Conservation (phyloP, 2,113 vertebrate species). For the Hippocampus abdominalis region DNA sequence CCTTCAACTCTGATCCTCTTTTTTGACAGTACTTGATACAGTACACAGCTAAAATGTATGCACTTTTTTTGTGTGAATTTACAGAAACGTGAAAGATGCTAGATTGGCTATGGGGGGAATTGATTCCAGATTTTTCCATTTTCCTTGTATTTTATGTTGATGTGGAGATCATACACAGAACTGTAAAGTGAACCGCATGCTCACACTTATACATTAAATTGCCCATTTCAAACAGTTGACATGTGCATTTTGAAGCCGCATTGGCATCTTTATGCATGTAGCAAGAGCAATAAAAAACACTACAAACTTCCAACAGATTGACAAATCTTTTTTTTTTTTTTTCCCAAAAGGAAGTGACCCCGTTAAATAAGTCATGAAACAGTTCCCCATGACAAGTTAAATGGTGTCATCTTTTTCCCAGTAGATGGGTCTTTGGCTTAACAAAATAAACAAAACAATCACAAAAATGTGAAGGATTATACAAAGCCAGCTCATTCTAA, state of each 20-base stretch:
- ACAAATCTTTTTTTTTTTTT: slow-evolving; percentile 8
- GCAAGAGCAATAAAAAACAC: slow-evolving; percentile 19
- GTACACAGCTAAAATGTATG: background rate
- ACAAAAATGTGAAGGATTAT: background rate
- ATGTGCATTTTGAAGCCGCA: background rate
- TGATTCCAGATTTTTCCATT: background rate
- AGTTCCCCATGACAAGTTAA: slow-evolving; percentile 26
- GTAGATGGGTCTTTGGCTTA: slow-evolving; percentile 35
- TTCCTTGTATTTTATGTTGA: background rate
- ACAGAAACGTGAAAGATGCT: background rate
- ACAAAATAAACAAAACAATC: background rate
- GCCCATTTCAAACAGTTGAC: background rate
- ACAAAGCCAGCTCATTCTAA: background rate
- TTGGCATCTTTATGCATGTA: background rate
- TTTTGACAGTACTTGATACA: background rate
- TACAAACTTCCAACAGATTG: slow-evolving; percentile 13
- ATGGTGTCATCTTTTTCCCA: slow-evolving; percentile 38
- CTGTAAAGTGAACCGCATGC: background rate
- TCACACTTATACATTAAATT: background rate
- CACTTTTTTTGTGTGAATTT: background rate
- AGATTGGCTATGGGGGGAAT: background rate
- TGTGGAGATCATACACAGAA: background rate
- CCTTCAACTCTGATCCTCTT: background rate
- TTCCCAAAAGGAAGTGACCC: slow-evolving; percentile 39
- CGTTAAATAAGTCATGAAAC: slow-evolving; percentile 35